Base-by-base conservation (phyloP, 2,888 invertebrate species). In the Stegophylla sp. region DNA sequence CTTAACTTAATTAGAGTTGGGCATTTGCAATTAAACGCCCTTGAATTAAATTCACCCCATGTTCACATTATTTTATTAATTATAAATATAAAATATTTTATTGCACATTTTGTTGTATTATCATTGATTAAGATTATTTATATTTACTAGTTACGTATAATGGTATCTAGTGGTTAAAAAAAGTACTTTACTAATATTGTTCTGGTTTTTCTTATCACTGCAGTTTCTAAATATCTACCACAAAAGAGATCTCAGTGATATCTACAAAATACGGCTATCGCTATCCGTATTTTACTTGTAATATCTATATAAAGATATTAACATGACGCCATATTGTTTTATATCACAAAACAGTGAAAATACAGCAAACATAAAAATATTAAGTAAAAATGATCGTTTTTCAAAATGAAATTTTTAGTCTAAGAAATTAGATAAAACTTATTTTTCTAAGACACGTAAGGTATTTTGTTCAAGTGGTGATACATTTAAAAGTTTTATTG, bases 311-410 rank as follows among this genome's bases (percentile, higher is more conserved):
- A 41, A 63, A 23, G 23, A 23, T 72, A 41, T 71, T 59, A 73
- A 73, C 59, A 3, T 45, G 77, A 67, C 77, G 77, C 77, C 77
- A 77, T 77, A 67, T 77, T 77, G 77, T 63, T 77, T 77, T 67
- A 67, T 67, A 77, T 77, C 77, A 77, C 67, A 67, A 20, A 23
- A 34, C 7, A 34, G 34, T 34, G 34, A 34, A 7, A 66, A 26
- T 51, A 41, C 28, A 34, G 15, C 61, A 64, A 64, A 51, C 20
- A 75, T 64, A 41, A 51, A 69, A 45, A 61, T 73, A n/a, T n/a
- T 48, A 51, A 61, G 28, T 74, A 4, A 63, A 74, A 63, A 63
- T 26, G 53, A 41, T 76, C 15, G 75, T 41, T 75, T 66, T 64
- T 66, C 41, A 17, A 75, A 66, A 75, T 64, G 12, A 66, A 53